Evolutionary conservation across 2,113 vertebrate species (phyloP), one percentile per base, ranked within the genome.

Genomic region (Xyrauchen texanus): DNA sequence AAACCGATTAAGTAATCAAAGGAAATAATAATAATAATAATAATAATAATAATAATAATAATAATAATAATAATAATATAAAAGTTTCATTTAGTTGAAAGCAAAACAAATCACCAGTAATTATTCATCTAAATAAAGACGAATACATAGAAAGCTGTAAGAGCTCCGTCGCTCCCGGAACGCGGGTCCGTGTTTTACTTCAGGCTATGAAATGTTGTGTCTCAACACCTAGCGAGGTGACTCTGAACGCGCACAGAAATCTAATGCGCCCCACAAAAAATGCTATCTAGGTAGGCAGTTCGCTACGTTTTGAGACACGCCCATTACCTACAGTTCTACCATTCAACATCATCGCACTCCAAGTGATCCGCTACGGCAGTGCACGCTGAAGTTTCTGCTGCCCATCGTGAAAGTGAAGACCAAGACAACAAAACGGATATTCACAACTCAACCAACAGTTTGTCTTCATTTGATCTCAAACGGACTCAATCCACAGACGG

Each of bases 171-270:
- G 76, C 87, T 90, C 86, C 89, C 83, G 68, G 85, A 84, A 91
- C 86, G 91, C 92, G 91, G 91, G 83, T 92, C 90, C 92, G 90
- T 85, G 84, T 93, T 91, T 92, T 91, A 87, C 85, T 82, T 69
- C 58, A 80, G 7, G 58, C 85, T 62, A 85, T 63, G 53, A 10
- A 63, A 15, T 80, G 82, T 42, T 65, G 52, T 7, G 63, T 61
- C 49, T 55, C 21, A 76, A 76, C 62, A 42, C 60, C 46, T 16
- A 45, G 4, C 42, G 8, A 44, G 73, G 21, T 6, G 15, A 53
- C 21, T 34, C 3, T 1, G 21, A 34, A 34, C 21, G 21, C 21
- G 21, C 21, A 2, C 47, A 49, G 47, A 49, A 49, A 34, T 34
- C 47, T 6, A 49, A 7, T 7, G 5, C 47, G 5, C 47, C 47